A percentile compares a stretch with the other conserved stretches of the same genome.
Evolutionary conservation across 2,113 vertebrate species (phyloP).

Genomic region (Tangachromis dhanisi): DNA sequence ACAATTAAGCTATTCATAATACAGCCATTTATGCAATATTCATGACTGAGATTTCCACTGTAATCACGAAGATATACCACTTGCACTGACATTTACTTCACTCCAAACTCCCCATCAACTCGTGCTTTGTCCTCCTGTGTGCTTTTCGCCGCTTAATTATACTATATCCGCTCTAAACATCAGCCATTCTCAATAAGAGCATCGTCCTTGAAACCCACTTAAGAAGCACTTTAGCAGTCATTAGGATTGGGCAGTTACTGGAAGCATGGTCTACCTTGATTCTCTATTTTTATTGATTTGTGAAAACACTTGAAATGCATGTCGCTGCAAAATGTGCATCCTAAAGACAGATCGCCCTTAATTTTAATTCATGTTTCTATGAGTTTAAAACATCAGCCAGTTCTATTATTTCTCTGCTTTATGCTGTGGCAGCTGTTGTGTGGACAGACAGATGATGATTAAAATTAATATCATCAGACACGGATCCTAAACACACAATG

Average conservation of each 20-base stretch:
- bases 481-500: conserved; percentile 18
- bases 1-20: background rate
- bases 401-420: conserved; percentile 1
- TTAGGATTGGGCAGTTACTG: background rate
- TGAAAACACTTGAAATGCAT: background rate
- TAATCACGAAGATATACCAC: background rate
- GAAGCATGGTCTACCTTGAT: background rate
- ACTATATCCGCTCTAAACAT: background rate
- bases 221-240: background rate
- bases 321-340: background rate
- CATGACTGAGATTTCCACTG: background rate
- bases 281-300: background rate
- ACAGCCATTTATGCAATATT: background rate
- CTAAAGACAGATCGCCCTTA: background rate
- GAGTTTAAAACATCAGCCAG: background rate
- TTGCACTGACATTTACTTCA: background rate
- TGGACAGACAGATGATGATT: conserved; percentile 57
- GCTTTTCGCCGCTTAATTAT: background rate
- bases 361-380: background rate
- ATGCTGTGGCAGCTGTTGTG: conserved; percentile 40
- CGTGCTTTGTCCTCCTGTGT: background rate
- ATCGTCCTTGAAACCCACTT: background rate
- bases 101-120: background rate
- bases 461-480: conserved; percentile 45
- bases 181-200: background rate